Evolutionary conservation across 2,113 vertebrate species (phyloP).

Genomic region (Girardinichthys multiradiatus): DNA sequence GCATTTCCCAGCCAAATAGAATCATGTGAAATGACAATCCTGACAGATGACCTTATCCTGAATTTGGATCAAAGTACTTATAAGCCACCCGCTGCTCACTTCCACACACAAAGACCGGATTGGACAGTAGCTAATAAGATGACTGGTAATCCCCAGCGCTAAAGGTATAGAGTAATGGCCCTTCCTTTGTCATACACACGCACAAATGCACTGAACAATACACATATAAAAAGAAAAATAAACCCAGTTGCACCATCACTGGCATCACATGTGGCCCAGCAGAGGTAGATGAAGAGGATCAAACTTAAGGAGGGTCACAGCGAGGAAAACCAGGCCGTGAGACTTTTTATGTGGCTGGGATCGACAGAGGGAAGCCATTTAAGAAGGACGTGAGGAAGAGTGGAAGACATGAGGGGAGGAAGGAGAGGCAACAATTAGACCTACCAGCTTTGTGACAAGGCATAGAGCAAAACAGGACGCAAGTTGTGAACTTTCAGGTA

Average conservation of each 20-base stretch:
- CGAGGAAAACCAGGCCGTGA: background rate
- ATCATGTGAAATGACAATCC: background rate
- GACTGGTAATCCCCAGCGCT: constrained; percentile 69
- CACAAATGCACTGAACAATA: background rate
- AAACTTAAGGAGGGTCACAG: background rate
- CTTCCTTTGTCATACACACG: background rate
- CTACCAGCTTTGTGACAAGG: background rate
- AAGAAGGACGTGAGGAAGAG: constrained; percentile 25
- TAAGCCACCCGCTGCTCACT: constrained; percentile 35
- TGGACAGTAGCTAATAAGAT: constrained; percentile 71
- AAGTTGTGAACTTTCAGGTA: constrained; percentile 39
- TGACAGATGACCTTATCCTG: constrained; percentile 36
- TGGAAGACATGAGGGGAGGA: constrained; percentile 11
- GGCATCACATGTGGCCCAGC: constrained; percentile 1
- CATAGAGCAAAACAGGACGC: constrained; percentile 27
- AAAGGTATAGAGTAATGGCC: constrained; percentile 46
- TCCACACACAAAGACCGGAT: constrained; percentile 43
- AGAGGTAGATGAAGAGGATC: constrained; percentile 1
- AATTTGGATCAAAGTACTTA: constrained; percentile 38
- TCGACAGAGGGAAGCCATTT: constrained; percentile 14
- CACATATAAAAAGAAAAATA: constrained; percentile 8
- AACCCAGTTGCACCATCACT: background rate
- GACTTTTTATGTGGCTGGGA: background rate
- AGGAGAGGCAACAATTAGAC: constrained; percentile 20
- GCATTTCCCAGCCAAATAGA: background rate